Evolutionary conservation across 2,113 vertebrate genomes (phyloP).

Genomic region (Sialia sialis): DNA sequence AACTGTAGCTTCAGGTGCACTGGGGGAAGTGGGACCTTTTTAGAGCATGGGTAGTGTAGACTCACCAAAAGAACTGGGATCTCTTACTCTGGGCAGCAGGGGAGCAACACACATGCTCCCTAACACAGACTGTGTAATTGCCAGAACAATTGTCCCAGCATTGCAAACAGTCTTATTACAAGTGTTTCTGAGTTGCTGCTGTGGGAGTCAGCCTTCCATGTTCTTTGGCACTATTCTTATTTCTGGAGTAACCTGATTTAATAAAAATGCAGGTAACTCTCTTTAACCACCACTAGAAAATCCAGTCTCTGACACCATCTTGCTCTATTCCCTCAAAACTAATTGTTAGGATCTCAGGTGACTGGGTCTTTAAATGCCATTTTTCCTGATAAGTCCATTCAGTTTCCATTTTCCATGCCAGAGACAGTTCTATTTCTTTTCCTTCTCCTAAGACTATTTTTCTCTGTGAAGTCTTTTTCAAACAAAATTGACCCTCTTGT

Average conservation of each 20-base stretch:
- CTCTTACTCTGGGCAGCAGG: not conserved
- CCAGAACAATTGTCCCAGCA: not conserved
- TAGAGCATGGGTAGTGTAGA: rapidly evolving
- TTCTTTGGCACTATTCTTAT: not conserved
- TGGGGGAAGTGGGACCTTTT: not conserved
- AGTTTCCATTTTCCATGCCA: not conserved
- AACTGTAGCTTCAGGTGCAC: not conserved
- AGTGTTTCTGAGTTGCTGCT: not conserved
- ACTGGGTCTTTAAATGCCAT: not conserved
- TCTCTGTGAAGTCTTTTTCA: not conserved
- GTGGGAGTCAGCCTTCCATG: not conserved
- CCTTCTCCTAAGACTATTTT: not conserved
- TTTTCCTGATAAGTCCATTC: not conserved
- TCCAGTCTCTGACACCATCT: not conserved
- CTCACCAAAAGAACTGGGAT: not conserved
- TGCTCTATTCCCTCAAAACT: not conserved
- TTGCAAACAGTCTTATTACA: not conserved
- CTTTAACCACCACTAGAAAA: not conserved
- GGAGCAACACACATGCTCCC: not conserved
- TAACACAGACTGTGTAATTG: not conserved
- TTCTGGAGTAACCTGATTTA: not conserved
- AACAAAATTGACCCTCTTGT: not conserved
- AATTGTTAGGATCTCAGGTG: not conserved
- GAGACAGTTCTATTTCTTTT: not conserved
- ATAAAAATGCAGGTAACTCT: not conserved